Evolutionary conservation across 2,888 invertebrate species (phyloP), one percentile per base, ranked within the genome.

Genomic region (Dryococelus australis): DNA sequence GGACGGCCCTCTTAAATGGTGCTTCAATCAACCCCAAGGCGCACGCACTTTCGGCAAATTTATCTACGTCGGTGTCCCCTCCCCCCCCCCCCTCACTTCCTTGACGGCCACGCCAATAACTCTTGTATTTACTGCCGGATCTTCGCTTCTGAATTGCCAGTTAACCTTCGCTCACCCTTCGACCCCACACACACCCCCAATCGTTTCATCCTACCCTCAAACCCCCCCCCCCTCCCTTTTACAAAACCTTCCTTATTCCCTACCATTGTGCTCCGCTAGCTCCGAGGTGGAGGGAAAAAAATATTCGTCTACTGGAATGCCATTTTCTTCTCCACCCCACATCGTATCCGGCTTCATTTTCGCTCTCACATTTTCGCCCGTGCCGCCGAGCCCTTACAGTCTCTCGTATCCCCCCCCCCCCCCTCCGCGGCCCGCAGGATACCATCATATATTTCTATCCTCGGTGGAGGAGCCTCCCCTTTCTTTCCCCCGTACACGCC

Each of bases 101-200:
- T n/a, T n/a, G n/a, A n/a, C n/a, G 47, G 47, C 47, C 6, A 47
- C 47, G 47, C 9, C 47, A 47, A 47, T 47, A 47, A 47, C 47
- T 47, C 65, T 65, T 65, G 20, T 13, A 86, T 86, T 86, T 86
- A 53, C 86, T 53, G 84, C 51, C 65, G 84, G 84, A 84, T 65
- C 53, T 43, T 16, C 84, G 84, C 83, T 24, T 53, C 28, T 28
- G 86, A 84, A 86, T 86, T 86, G 86, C 53, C 84, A 53, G 53
- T 84, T 65, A 86, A 84, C 78, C 35, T 86, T 86, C 84, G 53
- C 28, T 28, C 84, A 53, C 16, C 65, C 84, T 10, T n/a, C 24
- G 27, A 10, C 28, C 85, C 65, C 27, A 27, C 53, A 12, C 27
- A n/a, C 26, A 20, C 28, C 85, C 53, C n/a, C 53, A 27, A n/a